Base-by-base conservation (phyloP, 2,113 vertebrate species). In the Oenanthe oenanthe region DNA sequence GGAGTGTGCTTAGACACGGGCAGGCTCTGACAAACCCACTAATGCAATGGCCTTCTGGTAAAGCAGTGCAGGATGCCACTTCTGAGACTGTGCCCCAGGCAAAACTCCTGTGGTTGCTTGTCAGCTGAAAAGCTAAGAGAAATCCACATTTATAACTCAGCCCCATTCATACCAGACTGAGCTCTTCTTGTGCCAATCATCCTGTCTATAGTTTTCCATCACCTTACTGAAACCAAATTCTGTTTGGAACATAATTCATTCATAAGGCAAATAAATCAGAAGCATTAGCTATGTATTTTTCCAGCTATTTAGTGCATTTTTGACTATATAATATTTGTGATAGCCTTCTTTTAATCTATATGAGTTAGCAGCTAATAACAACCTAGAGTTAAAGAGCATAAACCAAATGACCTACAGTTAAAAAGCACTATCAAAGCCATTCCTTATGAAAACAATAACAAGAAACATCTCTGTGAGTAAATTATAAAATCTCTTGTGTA, bases 1-100 rank as follows among this genome's bases (percentile, higher is more conserved):
- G 17, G 7, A 61, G 10, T 10, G 34, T 80, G 51, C 26, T 45
- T 24, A 36, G 8, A 14, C 2, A 1, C 6, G 1, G 0, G 6
- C 10, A 5, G 32, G 19, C 22, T 72, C 57, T 65, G 47, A 81
- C 12, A 56, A 65, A 38, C 14, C 17, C 18, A 28, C 25, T n/a
- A 43, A 20, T 17, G 13, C 24, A 47, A 24, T 42, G 18, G 17
- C 28, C 25, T 48, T 77, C 24, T 51, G 31, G 13, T 57, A 58
- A 50, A 18, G 26, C 15, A 31, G 29, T 12, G 31, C n/a, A 74
- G 32, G 13, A 47, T 58, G 4, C 25, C 28, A 6, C 51, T 40
- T 54, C 50, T 88, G 57, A 83, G 58, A 17, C 10, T 67, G 2
- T 43, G 25, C 28, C 62, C 85, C 12, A 5, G 47, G 45, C 19